Percentiles rank a stretch among this genome's conserved stretches.
phyloP scores from a whole-genome alignment of 2,888 invertebrate genomes.

The Hydraecia micacea region DNA sequence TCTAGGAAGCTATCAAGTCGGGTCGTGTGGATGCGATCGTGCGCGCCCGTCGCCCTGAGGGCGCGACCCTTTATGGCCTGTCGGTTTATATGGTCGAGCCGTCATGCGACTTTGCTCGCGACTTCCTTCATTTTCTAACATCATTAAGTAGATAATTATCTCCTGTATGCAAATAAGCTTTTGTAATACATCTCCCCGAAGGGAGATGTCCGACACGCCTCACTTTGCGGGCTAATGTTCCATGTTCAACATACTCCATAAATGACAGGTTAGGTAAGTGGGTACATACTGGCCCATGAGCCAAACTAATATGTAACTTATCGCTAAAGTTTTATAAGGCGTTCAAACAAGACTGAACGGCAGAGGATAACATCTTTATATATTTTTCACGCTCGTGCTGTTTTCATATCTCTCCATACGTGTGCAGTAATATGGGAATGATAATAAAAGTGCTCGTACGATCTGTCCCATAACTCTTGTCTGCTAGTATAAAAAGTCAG shows the following conservation, averaged over 20 bases:
- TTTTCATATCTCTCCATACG: slow-evolving; percentile 48
- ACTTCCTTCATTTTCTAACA: slow-evolving; percentile 42
- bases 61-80: slow-evolving; percentile 73
- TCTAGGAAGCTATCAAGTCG: slow-evolving; percentile 74
- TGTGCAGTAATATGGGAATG: slow-evolving; percentile 28
- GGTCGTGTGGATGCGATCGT: slow-evolving; percentile 78
- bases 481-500: slow-evolving; percentile 35
- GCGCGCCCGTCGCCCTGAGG: slow-evolving; percentile 71
- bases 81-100: slow-evolving; percentile 53
- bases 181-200: slow-evolving; percentile 15
- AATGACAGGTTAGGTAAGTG: neutral
- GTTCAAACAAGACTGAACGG: slow-evolving; percentile 27
- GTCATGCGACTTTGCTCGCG: slow-evolving; percentile 48
- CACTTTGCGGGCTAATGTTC: slow-evolving; percentile 1
- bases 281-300: slow-evolving; percentile 2
- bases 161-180: slow-evolving; percentile 39
- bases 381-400: slow-evolving; percentile 38
- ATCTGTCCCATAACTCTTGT: slow-evolving; percentile 36
- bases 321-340: slow-evolving; percentile 22
- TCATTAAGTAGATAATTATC: slow-evolving; percentile 44
- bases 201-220: slow-evolving; percentile 4
- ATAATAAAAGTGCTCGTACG: slow-evolving; percentile 48
- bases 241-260: neutral
- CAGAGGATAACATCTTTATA: slow-evolving; percentile 44
- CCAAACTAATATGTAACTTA: slow-evolving; percentile 13